Percentiles rank a stretch among this genome's conserved stretches.
Conservation (phyloP, 2,888 invertebrate species). For the Sisyra nigra region DNA sequence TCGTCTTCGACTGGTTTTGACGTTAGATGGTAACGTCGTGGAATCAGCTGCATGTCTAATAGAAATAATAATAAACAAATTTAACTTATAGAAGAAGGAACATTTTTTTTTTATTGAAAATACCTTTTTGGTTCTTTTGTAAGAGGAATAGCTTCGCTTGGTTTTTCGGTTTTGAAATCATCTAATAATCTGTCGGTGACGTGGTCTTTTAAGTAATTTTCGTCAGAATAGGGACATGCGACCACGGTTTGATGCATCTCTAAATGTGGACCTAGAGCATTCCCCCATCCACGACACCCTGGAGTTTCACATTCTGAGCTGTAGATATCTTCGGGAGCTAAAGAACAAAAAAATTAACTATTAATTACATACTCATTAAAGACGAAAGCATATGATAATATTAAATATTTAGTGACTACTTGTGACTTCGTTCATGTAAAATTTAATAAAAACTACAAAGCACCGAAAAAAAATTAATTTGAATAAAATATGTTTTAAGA, state of each 20-base stretch:
- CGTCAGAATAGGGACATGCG: slow-evolving; percentile 58
- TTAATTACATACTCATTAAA: neutral
- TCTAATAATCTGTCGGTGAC: slow-evolving; percentile 32
- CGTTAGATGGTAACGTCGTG: slow-evolving; percentile 8
- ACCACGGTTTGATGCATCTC: slow-evolving; percentile 54
- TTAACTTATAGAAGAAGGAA: neutral
- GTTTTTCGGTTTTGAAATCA: slow-evolving; percentile 25
- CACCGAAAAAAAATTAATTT: no score
- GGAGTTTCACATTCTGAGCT: slow-evolving; percentile 62
- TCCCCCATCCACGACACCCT: slow-evolving; percentile 84
- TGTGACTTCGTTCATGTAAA: no score
- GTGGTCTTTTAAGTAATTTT: slow-evolving; percentile 33
- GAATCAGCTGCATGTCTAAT: slow-evolving; percentile 8
- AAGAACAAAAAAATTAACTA: slow-evolving; percentile 10
- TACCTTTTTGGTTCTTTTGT: slow-evolving; percentile 22
- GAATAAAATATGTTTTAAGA: no score
- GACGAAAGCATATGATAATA: no score
- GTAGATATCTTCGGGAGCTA: slow-evolving; percentile 46
- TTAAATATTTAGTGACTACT: no score
- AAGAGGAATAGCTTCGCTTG: slow-evolving; percentile 25
- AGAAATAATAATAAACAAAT: neutral
- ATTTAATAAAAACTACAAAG: no score
- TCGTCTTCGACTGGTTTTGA: slow-evolving; percentile 22
- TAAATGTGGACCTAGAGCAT: slow-evolving; percentile 61
- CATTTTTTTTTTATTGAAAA: neutral